Percentiles rank a stretch among this genome's conserved stretches.
Conservation (phyloP, 2,797 vertebrate species). For the Thripadectes ignobilis region DNA sequence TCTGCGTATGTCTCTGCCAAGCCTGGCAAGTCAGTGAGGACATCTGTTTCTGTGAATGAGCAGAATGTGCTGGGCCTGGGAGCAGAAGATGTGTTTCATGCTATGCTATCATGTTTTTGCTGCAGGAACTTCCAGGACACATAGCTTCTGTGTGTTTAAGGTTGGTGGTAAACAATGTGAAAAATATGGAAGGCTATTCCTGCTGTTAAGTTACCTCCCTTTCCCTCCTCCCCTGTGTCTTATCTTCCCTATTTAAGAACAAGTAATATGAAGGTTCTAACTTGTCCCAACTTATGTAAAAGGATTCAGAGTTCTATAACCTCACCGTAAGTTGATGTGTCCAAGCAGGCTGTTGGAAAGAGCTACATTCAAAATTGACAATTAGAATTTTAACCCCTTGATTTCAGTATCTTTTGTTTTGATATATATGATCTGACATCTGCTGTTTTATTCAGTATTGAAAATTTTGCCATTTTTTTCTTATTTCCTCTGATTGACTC, state of each 20-base stretch:
- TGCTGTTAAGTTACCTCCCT: not conserved
- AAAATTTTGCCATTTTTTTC: not conserved
- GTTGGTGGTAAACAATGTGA: not conserved
- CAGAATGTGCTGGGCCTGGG: not conserved
- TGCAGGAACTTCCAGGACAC: not conserved
- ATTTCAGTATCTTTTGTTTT: not conserved
- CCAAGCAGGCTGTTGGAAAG: not conserved
- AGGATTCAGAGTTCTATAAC: not conserved
- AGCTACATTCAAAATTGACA: not conserved
- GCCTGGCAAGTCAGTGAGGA: not conserved
- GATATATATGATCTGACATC: not conserved
- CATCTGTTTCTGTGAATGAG: not conserved
- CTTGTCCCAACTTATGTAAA: not conserved
- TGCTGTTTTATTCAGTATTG: not conserved
- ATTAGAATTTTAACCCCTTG: not conserved
- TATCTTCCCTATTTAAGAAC: not conserved
- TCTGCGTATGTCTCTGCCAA: not conserved
- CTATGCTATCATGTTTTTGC: not conserved
- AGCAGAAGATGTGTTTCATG: not conserved
- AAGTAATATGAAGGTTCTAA: not conserved
- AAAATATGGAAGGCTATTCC: not conserved
- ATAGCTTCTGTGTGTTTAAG: not conserved
- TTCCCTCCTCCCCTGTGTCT: not conserved
- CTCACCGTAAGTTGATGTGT: not conserved
- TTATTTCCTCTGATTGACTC: not conserved